These are phyloP conservation scores for Arrhopalites spinosus DNA, from an alignment of 2,888 invertebrate genomes.

Conservation along the genomic window DNA sequence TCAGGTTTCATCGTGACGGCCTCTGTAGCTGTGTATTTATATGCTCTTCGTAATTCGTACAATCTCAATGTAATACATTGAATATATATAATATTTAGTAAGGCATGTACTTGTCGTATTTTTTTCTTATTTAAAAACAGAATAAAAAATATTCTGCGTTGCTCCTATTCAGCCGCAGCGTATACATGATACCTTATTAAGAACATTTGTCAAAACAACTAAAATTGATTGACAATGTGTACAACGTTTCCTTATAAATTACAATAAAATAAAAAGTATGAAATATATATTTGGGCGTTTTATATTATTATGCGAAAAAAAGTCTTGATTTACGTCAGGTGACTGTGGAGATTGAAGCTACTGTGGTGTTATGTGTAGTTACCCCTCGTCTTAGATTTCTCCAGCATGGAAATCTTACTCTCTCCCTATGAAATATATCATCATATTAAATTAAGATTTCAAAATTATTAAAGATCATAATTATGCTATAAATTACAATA, in stretches of 20 bases:
- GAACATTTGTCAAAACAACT: not conserved
- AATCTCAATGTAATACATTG: too few species aligned
- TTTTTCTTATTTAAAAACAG: too few species aligned
- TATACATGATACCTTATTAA: not conserved
- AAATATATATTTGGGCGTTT: slow-evolving; percentile 7
- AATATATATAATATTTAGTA: too few species aligned
- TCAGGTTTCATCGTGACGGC: too few species aligned
- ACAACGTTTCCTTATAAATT: not conserved
- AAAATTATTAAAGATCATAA: not conserved
- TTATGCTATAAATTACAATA: too few species aligned
- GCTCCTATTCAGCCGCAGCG: not conserved
- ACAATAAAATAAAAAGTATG: not conserved
- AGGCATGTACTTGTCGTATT: too few species aligned
- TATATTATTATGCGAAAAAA: slow-evolving; percentile 19
- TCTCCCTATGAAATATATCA: slow-evolving; percentile 3
- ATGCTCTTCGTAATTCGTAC: too few species aligned
- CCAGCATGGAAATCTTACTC: slow-evolving; percentile 29
- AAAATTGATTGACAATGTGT: not conserved
- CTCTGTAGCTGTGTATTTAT: too few species aligned
- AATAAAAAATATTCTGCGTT: not conserved
- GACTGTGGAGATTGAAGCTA: slow-evolving; percentile 20
- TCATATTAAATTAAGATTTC: not conserved
- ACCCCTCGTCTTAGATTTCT: not conserved
- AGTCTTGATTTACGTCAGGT: slow-evolving; percentile 12
- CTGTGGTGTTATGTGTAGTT: slow-evolving; percentile 11